Conservation (phyloP, 2,113 vertebrate species). For the Speoplatyrhinus poulsoni region DNA sequence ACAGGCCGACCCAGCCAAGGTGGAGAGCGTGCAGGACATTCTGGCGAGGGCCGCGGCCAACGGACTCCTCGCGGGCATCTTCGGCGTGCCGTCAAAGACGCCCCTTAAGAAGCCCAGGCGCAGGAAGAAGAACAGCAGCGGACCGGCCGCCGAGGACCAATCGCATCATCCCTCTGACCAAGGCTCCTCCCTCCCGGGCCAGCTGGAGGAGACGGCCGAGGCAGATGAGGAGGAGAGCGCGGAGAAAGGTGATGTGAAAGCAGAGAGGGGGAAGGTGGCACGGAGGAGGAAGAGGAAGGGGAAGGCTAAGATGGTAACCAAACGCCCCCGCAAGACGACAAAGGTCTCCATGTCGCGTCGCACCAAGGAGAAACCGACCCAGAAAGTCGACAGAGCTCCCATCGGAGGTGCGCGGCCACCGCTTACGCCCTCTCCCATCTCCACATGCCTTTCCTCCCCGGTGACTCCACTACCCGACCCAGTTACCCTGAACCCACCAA, state of each 20-base stretch:
- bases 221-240: not conserved
- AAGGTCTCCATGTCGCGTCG: constrained; percentile 9
- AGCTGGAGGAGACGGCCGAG: constrained; percentile 24
- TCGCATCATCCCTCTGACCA: constrained; percentile 16
- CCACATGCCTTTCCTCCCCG: constrained; percentile 38
- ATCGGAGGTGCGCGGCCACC: constrained; percentile 53
- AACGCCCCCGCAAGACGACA: constrained; percentile 9
- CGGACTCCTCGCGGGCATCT: constrained; percentile 72
- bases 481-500: constrained; percentile 24
- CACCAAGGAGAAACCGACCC: constrained; percentile 42
- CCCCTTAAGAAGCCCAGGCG: constrained; percentile 43
- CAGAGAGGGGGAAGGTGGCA: not conserved
- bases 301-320: constrained; percentile 25
- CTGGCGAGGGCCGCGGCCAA: constrained; percentile 67
- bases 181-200: not conserved
- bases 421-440: constrained; percentile 53
- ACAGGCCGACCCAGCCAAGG: constrained; percentile 64
- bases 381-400: constrained; percentile 24
- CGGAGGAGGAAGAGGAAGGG: constrained; percentile 34
- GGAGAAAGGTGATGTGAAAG: not conserved
- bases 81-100: constrained; percentile 60
- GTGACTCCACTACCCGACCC: constrained; percentile 55
- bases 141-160: constrained; percentile 25
- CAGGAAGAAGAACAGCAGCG: constrained; percentile 33
- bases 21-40: constrained; percentile 69